Evolutionary conservation across 2,888 invertebrate species (phyloP), one percentile per base, ranked within the genome.

Genomic region (Agonopterix arenella): DNA sequence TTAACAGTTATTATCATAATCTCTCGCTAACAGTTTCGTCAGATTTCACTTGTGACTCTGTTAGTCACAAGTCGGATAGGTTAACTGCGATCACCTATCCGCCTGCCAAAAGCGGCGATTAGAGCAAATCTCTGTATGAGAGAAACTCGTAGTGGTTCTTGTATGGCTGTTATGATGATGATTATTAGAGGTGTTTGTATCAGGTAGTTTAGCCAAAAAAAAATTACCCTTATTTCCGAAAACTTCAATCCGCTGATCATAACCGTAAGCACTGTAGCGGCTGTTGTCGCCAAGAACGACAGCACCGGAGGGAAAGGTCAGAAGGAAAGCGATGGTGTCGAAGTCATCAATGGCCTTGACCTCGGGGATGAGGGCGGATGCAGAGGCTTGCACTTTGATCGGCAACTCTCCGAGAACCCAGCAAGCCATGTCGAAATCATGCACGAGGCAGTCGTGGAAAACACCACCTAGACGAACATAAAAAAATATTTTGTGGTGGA

Each of bases 391-490:
- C 50, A 93, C 92, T 54, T 84, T 90, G 13, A 66, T 76, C 0
- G 93, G 93, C 52, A 89, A 84, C 66, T 93, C 92, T 0, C 92
- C 92, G 28, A 93, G 70, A 37, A 93, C 70, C 92, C 92, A 93
- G 52, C 92, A 91, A 7, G 91, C 70, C 73, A 92, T 84, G 62
- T 94, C 93, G 51, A 94, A 84, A 67, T 94, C 93, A 60, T 94
- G 93, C 1, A 94, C 92, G 50, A 91, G 81, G 59, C 93, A 92
- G 68, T 94, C 94, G 53, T 93, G 92, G 70, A 93, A 93, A 38
- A 94, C 92, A 10, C 93, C 93, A 58, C 93, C 93, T 90, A 40
- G n/a, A 40, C n/a, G n/a, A 18, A 28, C 28, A 28, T 18, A 4
- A 28, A 28, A 4, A 28, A 28, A 7, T 28, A 28, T 28, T 28